Evolutionary conservation across 2,888 invertebrate genomes (phyloP), one percentile per base, ranked within the genome.

Genomic region (Pseudanteris insignis): DNA sequence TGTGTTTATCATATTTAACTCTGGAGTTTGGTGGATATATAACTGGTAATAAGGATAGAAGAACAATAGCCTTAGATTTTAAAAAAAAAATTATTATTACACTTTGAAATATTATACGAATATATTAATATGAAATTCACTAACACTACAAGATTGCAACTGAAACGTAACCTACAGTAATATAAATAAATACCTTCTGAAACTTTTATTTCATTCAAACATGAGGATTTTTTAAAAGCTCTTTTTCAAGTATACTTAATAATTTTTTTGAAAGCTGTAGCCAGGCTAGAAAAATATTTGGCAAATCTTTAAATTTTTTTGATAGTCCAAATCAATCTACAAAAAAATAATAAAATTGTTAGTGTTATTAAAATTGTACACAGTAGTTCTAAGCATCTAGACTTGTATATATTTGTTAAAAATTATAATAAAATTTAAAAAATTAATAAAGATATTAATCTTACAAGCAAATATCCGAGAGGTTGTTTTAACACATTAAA

Each of bases 11-110:
- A 7, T 8, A 26, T 32, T 10, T 10, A 6, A 29, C 14, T 9
- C 29, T 6, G 3, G 30, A 7, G 6, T 28, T 4, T 15, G 44
- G 44, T 8, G 46, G 46, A 8, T 38, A 54, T 11, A 54, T 9
- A 1, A 29, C 54, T 5, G 54, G 37, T 13, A 44, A n/a, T 3
- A 54, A 36, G 6, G 24, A 37, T n/a, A 54, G 25, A 1, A 54
- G 14, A 7, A 33, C 28, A 3, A 28, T 21, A 24, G 43, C 30
- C 36, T 13, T 34, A 18, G 34, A 34, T 21, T 34, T 21, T 34
- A 11, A 18, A 15, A 15, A 33, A 33, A 26, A 6, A 26, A 26
- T 26, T 21, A 21, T 21, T 21, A 21, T 21, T 21, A n/a, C n/a
- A n/a, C n/a, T n/a, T n/a, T n/a, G n/a, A n/a, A n/a, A n/a, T n/a